A percentile compares a stretch with the other conserved stretches of the same genome.
Evolutionary conservation across 2,113 vertebrate genomes (phyloP).

Genomic region (Chaenocephalus aceratus): DNA sequence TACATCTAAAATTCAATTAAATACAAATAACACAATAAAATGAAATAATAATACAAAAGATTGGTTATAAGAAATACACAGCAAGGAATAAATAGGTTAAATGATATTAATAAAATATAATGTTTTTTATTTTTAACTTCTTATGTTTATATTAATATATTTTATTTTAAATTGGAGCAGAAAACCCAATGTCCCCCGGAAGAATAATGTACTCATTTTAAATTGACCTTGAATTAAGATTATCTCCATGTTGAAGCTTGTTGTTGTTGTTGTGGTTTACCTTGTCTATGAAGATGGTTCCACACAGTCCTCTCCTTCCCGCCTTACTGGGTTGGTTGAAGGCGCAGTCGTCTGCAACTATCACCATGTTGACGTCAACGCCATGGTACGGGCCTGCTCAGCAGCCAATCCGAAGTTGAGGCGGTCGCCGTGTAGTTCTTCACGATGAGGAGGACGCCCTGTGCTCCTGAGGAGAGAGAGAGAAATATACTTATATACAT

Average conservation of each 20-base stretch:
- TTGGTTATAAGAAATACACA: no score
- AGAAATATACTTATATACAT: no score
- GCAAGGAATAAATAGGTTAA: no score
- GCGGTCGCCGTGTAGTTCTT: constrained; percentile 98
- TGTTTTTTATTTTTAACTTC: no score
- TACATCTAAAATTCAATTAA: no score
- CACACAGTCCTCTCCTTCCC: constrained; percentile 91
- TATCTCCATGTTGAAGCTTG: not conserved
- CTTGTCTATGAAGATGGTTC: constrained; percentile 94
- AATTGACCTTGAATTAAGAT: not conserved
- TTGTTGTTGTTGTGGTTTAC: constrained; percentile 62
- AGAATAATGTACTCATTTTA: no score
- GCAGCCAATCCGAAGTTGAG: constrained; percentile 94
- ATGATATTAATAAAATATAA: no score
- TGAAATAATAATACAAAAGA: no score
- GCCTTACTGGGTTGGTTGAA: constrained; percentile 88
- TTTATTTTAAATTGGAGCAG: no score
- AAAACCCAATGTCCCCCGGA: no score
- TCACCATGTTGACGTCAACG: constrained; percentile 86
- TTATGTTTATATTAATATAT: no score
- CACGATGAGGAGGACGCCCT: constrained; percentile 90
- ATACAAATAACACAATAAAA: no score
- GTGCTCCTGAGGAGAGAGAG: constrained; percentile 78
- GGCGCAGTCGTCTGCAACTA: constrained; percentile 93
- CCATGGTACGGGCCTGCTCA: constrained; percentile 89